A percentile compares a stretch with the other conserved stretches of the same genome.
phyloP scores from a whole-genome alignment of 2,113 vertebrate genomes.

The Gymnarchus niloticus region DNA sequence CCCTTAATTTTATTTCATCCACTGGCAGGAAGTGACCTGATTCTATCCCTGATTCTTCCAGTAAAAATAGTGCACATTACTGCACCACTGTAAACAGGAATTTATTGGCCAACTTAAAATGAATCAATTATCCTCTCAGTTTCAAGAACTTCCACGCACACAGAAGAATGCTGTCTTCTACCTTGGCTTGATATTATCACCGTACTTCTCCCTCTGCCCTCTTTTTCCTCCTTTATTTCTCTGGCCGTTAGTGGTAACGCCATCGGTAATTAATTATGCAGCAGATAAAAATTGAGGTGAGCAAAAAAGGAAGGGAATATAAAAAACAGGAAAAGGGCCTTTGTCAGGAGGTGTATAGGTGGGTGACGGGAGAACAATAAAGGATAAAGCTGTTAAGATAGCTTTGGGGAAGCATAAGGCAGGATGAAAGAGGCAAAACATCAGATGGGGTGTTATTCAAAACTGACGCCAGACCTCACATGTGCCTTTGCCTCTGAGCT shows the following conservation, averaged over 20 bases:
- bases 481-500: background rate
- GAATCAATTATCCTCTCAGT: background rate
- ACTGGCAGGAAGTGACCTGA: background rate
- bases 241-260: conserved; percentile 65
- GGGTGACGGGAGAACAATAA: conserved; percentile 1
- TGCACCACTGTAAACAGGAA: background rate
- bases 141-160: background rate
- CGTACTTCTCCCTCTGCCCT: background rate
- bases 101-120: background rate
- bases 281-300: conserved; percentile 67
- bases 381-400: background rate
- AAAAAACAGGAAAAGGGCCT: conserved; percentile 29
- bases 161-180: background rate
- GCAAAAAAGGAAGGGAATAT: conserved; percentile 48
- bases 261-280: conserved; percentile 72
- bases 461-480: background rate
- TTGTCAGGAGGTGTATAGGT: conserved; percentile 39
- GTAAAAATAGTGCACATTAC: conserved; percentile 1
- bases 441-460: background rate
- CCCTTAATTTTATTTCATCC: background rate
- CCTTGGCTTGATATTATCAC: background rate
- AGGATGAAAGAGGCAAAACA: background rate
- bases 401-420: background rate
- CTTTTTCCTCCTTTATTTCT: conserved; percentile 26
- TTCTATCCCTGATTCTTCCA: background rate